Conservation (phyloP, 2,797 vertebrate genomes). For the Fundulus diaphanus region DNA sequence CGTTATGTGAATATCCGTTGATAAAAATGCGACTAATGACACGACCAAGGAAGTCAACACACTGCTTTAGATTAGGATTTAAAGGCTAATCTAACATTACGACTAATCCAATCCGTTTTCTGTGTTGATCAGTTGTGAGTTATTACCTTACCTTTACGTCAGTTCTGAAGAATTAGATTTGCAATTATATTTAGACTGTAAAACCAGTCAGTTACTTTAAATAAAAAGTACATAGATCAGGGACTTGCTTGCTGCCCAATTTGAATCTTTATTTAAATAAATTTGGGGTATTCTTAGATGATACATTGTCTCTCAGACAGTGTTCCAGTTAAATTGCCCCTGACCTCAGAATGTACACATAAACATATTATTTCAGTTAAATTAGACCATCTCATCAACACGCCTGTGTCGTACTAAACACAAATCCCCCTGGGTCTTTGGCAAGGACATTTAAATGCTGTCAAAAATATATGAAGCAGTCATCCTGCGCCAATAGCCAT, state of each 20-base stretch:
- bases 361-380: slow-evolving; percentile 2
- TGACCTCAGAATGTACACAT: slow-evolving; percentile 6
- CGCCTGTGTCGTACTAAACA: slow-evolving; percentile 4
- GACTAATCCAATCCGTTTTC: not conserved
- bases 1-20: too few species aligned
- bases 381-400: slow-evolving; percentile 16
- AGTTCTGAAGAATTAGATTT: not conserved
- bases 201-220: not conserved
- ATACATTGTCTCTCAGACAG: not conserved
- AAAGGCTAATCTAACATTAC: not conserved
- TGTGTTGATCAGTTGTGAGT: not conserved
- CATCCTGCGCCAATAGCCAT: slow-evolving; percentile 15
- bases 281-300: not conserved
- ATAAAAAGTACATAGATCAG: not conserved
- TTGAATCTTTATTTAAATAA: not conserved
- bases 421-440: slow-evolving; percentile 11
- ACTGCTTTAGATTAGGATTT: slow-evolving; percentile 15
- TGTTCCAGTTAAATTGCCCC: not conserved
- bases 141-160: not conserved
- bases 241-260: not conserved
- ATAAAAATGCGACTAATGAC: too few species aligned
- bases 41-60: slow-evolving; percentile 26
- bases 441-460: slow-evolving; percentile 5
- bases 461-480: slow-evolving; percentile 22
- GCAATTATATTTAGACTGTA: not conserved